Base-by-base conservation (phyloP, 1,140 invertebrate species). In the Globodera ellingtonae region DNA sequence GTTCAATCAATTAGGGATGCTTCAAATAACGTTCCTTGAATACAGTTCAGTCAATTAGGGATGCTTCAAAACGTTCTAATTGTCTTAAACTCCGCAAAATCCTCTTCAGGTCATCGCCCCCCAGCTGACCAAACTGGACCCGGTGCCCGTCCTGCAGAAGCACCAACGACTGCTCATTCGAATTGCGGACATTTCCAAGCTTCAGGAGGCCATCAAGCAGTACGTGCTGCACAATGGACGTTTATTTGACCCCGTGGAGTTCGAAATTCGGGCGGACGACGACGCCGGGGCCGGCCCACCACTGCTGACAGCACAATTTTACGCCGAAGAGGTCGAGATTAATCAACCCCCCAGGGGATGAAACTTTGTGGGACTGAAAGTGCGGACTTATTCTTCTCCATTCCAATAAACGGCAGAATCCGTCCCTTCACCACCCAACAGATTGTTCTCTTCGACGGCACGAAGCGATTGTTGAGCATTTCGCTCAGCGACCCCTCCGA, bases 241-340 rank as follows among this genome's bases (percentile, higher is more conserved):
- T 0, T 62, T 80, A 46, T 88, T 88, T 74, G 86, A 88, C 59
- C 85, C 85, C n/a, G 79, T 86, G n/a, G 86, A 86, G 35, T 86
- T 86, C 65, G 86, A 86, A 50, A 85, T 85, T 76, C 18, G 82
- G n/a, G 70, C 83, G 59, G 74, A 83, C 21, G 78, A 52, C 13
- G 65, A 83, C 18, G 69, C 21, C 48, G 70, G 79, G 15, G 67
- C 47, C 1, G 73, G 50, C 18, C 70, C 67, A 35, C 72, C 82
- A n/a, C 46, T 86, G 18, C 66, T 86, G 9, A 86, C 66, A 18
- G 85, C 85, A 9, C 84, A 87, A 75, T 77, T 86, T 50, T 86
- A 85, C 48, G 75, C 86, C 13, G 85, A 86, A 69, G 85, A 87
- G 75, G 75, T 76, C n/a, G 13, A 52, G 10, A 7, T 3, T 52